phyloP scores from a whole-genome alignment of 1,140 invertebrate species.

The Lepeophtheirus salmonis region DNA sequence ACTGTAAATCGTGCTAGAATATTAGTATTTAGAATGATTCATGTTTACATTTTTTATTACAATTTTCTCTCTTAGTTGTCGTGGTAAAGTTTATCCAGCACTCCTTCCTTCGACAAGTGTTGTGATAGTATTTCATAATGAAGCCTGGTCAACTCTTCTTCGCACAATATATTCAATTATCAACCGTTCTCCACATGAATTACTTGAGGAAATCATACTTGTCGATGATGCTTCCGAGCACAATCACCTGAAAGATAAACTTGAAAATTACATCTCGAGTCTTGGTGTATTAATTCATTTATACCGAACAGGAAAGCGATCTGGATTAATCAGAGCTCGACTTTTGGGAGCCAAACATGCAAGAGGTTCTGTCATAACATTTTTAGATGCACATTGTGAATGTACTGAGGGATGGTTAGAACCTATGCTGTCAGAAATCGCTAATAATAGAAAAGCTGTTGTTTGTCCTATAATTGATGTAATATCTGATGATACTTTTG shows the following conservation, averaged over 20 bases:
- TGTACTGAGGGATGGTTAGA: conserved; percentile 76
- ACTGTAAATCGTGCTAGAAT: background rate
- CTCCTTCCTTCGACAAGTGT: conserved; percentile 70
- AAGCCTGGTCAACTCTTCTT: conserved; percentile 87
- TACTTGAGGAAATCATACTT: conserved; percentile 82
- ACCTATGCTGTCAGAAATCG: conserved; percentile 67
- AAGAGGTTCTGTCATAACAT: conserved; percentile 81
- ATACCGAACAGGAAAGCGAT: conserved; percentile 65
- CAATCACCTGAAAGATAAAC: conserved; percentile 62
- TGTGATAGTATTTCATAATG: conserved; percentile 94
- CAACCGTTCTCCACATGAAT: conserved; percentile 59
- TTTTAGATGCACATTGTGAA: conserved; percentile 90
- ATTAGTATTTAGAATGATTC: background rate
- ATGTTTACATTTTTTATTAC: background rate
- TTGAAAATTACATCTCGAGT: conserved; percentile 71
- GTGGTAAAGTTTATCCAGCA: conserved; percentile 49
- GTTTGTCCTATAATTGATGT: conserved; percentile 97
- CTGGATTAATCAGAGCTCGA: conserved; percentile 79
- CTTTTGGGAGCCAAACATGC: conserved; percentile 76
- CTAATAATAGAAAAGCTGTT: conserved; percentile 72
- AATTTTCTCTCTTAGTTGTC: conserved; percentile 42
- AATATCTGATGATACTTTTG: conserved; percentile 90
- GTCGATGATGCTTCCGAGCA: conserved; percentile 89
- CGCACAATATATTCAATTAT: conserved; percentile 93
- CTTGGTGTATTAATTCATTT: conserved; percentile 65